phyloP scores from a whole-genome alignment of 2,797 vertebrate species.

The Loriculus beryllinus region DNA sequence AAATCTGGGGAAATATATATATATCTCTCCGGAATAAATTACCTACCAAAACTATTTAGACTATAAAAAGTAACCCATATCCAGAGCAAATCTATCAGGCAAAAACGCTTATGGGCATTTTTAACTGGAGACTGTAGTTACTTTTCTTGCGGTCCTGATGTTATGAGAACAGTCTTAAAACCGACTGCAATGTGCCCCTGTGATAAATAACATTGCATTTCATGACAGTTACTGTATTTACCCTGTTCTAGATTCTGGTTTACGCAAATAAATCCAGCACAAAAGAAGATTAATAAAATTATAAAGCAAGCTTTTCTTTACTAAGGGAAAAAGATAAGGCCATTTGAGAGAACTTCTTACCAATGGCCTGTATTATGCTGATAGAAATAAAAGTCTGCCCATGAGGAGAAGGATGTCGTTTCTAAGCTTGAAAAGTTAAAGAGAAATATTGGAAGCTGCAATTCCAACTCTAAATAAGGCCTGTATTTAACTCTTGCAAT shows the following conservation, averaged over 20 bases:
- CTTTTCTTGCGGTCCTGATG: background rate
- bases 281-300: background rate
- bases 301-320: background rate
- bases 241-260: background rate
- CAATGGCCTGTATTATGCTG: slow-evolving; percentile 9
- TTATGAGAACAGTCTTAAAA: background rate
- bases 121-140: background rate
- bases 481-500: slow-evolving; percentile 45
- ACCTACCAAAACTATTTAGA: background rate
- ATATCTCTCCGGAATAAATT: background rate
- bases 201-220: background rate
- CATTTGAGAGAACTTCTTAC: slow-evolving; percentile 27
- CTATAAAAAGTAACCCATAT: background rate
- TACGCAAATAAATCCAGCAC: slow-evolving; percentile 43
- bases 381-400: slow-evolving; percentile 42
- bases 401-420: background rate
- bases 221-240: background rate
- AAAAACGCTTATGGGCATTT: background rate
- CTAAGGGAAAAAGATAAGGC: background rate
- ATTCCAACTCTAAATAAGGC: slow-evolving; percentile 39
- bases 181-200: background rate
- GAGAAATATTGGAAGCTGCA: slow-evolving; percentile 16
- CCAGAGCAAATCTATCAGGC: background rate
- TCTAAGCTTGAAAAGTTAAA: slow-evolving; percentile 34
- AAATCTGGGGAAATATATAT: fast-evolving